Evolutionary conservation across 1,140 invertebrate species (phyloP).

Genomic region (Drosophila ananassae): DNA sequence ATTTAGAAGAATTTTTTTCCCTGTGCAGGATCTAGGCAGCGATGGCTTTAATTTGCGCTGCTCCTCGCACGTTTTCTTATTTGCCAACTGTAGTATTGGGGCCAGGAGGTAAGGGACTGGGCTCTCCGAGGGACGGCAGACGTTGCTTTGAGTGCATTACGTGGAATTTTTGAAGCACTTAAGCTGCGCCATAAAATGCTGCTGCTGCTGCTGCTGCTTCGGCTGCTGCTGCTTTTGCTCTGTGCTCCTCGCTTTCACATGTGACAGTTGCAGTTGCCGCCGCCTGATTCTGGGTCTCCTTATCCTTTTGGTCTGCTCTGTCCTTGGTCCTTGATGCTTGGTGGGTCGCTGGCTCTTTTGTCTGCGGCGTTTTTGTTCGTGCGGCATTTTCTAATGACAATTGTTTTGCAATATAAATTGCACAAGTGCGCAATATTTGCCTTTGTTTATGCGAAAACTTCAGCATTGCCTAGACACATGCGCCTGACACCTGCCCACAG

Average conservation of each 20-base stretch:
- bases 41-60: slow-evolving; percentile 73
- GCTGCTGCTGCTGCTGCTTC: slow-evolving; percentile 44
- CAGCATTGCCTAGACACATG: slow-evolving; percentile 58
- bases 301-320: slow-evolving; percentile 26
- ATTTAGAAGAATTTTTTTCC: background rate
- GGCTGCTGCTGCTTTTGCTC: slow-evolving; percentile 26
- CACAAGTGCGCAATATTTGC: slow-evolving; percentile 84
- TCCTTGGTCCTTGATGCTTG: slow-evolving; percentile 45
- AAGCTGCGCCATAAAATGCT: slow-evolving; percentile 81
- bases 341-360: slow-evolving; percentile 60
- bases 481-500: slow-evolving; percentile 73
- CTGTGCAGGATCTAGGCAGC: slow-evolving; percentile 29
- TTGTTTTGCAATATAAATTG: slow-evolving; percentile 84
- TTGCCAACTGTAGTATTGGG: slow-evolving; percentile 64
- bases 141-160: slow-evolving; percentile 81
- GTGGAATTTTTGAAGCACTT: slow-evolving; percentile 82
- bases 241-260: slow-evolving; percentile 62
- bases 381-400: slow-evolving; percentile 83
- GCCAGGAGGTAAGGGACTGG: slow-evolving; percentile 15
- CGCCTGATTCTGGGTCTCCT: slow-evolving; percentile 29
- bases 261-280: slow-evolving; percentile 79
- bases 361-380: slow-evolving; percentile 80
- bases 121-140: slow-evolving; percentile 51
- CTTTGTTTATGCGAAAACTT: slow-evolving; percentile 83
- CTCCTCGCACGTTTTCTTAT: slow-evolving; percentile 79